Conservation (phyloP, 2,797 vertebrate species). For the Anguilla marmorata region DNA sequence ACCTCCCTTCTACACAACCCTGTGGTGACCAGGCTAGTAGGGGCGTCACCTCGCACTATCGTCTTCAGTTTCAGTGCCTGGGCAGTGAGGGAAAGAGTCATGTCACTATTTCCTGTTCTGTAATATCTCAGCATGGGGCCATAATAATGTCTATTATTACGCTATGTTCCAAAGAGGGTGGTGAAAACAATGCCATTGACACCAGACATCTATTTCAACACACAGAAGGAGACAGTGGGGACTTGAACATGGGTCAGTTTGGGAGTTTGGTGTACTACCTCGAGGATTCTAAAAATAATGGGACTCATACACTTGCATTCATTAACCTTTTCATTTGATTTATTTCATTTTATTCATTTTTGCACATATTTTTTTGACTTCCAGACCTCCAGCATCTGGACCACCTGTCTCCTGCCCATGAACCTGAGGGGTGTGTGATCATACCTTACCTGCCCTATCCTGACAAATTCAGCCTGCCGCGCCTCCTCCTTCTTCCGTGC, state of each 20-base stretch:
- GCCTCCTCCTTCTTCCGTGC: conserved; percentile 96
- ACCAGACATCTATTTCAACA: neutral
- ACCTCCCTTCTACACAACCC: conserved; percentile 95
- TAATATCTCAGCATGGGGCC: neutral
- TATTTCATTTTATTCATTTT: neutral
- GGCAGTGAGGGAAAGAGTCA: conserved; percentile 29
- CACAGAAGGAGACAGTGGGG: neutral
- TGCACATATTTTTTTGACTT: neutral
- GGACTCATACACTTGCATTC: neutral
- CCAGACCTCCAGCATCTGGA: neutral
- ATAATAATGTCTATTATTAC: neutral
- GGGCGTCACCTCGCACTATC: conserved; percentile 88
- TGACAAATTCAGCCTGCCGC: conserved; percentile 93
- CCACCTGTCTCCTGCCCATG: neutral
- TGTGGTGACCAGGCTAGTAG: conserved; percentile 84
- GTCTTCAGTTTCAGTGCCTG: conserved; percentile 97
- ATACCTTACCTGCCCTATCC: conserved; percentile 87
- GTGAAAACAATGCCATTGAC: neutral
- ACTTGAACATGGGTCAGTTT: neutral
- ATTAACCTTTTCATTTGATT: neutral
- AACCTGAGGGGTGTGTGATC: neutral
- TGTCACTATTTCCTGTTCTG: conserved; percentile 3
- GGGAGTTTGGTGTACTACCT: neutral
- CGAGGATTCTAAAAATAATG: neutral
- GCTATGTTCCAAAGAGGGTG: conserved; percentile 1